Conservation (phyloP, 53 echinoderm and acorn worm genomes). For the Zoroaster sp. region DNA sequence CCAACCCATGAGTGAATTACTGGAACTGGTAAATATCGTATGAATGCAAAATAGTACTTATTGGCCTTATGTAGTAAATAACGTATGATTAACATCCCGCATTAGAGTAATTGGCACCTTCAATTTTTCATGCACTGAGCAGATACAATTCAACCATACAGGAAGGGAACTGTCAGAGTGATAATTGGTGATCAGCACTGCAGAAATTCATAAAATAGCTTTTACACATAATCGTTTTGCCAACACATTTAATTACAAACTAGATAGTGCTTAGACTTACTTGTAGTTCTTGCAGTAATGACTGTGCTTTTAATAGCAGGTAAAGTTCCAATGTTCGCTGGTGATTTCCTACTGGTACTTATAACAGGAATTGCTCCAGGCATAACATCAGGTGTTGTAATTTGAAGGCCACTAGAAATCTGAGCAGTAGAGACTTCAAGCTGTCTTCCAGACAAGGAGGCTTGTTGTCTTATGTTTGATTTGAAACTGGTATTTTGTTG, state of each 20-base stretch:
- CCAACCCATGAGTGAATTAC: not conserved
- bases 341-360: not conserved
- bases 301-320: conserved; percentile 23
- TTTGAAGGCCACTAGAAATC: not conserved
- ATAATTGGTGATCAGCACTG: too few relatives aligned
- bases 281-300: conserved; percentile 43
- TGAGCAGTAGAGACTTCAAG: not conserved
- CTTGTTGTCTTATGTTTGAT: not conserved
- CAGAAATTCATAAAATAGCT: too few relatives aligned
- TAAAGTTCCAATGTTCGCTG: not conserved
- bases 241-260: too few relatives aligned
- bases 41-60: too few relatives aligned
- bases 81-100: too few relatives aligned
- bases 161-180: too few relatives aligned
- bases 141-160: too few relatives aligned
- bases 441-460: not conserved
- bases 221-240: too few relatives aligned
- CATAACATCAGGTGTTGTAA: not conserved
- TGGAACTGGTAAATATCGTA: too few relatives aligned
- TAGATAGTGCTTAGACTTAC: conserved; percentile 1
- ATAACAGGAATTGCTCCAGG: not conserved
- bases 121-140: too few relatives aligned
- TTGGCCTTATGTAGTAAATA: too few relatives aligned
- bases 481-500: not conserved
- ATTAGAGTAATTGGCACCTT: too few relatives aligned